Evolutionary conservation across 2,113 vertebrate species (phyloP), one percentile per base, ranked within the genome.

Genomic region (Genyomyrus donnyi): DNA sequence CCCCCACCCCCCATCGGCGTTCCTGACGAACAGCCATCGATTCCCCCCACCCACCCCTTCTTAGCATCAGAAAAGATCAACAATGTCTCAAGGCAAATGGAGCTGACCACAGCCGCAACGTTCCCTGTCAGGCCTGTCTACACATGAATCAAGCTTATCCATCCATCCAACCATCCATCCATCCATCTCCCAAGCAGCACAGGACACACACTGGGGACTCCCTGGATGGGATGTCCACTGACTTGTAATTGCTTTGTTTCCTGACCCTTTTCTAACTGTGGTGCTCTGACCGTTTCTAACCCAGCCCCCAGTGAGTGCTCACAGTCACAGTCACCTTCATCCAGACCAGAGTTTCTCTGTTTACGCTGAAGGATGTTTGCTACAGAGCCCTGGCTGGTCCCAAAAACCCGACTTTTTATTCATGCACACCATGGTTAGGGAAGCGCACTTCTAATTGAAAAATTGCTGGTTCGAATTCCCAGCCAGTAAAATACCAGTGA

Each of bases 51-150:
- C 39, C 83, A 53, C 90, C 90, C 91, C 93, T 91, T 93, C 93
- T 92, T 94, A 93, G 85, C 94, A 94, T 95, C 70, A 93, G 92
- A 95, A 95, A 93, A 89, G 87, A 53, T 42, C 42, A 39, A 77
- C 88, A 80, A 35, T 70, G 42, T 50, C 70, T 8, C 27, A 80
- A 77, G 45, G 15, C 56, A 88, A 70, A 46, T 13, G 21, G 53
- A 31, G 27, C 52, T 24, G 27, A n/a, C 24, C 83, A 24, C 2
- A 35, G 31, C 15, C 35, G 4, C 42, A 3, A 2, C 27, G 49
- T 84, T 27, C 46, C 27, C 31, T 58, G 9, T 88, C 27, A n/a
- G n/a, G 85, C 35, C 35, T 27, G 53, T 49, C 42, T 48, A 9
- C n/a, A 11, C 88, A 42, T 10, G n/a, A 66, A 66, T n/a, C 9